These are phyloP conservation scores for Vandiemenella viatica DNA, from an alignment of 2,888 invertebrate genomes.

Conservation along the genomic window DNA sequence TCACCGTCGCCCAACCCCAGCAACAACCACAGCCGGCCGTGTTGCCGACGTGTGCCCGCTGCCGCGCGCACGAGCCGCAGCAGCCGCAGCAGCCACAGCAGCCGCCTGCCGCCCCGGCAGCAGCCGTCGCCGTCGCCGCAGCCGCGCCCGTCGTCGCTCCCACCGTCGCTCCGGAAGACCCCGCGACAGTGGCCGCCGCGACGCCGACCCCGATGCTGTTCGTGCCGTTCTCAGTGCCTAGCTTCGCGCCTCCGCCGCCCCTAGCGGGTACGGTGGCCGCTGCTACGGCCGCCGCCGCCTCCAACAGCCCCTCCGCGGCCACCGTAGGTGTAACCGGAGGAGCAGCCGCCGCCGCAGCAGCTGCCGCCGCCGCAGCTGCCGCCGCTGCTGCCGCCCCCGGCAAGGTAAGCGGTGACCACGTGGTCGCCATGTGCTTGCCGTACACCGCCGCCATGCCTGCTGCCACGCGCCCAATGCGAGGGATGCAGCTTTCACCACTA, in stretches of 20 bases:
- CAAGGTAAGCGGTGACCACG: neutral
- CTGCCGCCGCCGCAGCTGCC: neutral
- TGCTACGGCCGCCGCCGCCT: conserved; percentile 22
- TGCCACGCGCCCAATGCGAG: too few species aligned
- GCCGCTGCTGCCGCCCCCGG: neutral
- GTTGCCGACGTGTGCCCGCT: conserved; percentile 9
- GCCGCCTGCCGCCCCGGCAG: conserved; percentile 9
- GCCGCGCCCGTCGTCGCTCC: conserved; percentile 9
- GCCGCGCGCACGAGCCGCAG: neutral
- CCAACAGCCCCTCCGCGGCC: conserved; percentile 24
- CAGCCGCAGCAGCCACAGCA: conserved; percentile 1
- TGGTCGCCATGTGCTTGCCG: neutral
- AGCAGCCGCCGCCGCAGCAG: neutral
- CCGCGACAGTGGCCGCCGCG: conserved; percentile 9
- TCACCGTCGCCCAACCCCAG: conserved; percentile 6
- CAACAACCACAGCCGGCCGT: conserved; percentile 5
- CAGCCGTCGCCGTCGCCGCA: conserved; percentile 15
- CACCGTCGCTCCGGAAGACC: conserved; percentile 6
- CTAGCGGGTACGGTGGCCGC: conserved; percentile 4
- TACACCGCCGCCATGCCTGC: too few species aligned
- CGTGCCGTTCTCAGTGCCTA: conserved; percentile 33
- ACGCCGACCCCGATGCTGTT: conserved; percentile 31
- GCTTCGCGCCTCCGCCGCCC: conserved; percentile 26
- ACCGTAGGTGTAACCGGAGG: conserved; percentile 24
- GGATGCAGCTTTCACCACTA: too few species aligned